Evolutionary conservation across 2,797 vertebrate genomes (phyloP).

Genomic region (Rachycentron canadum): DNA sequence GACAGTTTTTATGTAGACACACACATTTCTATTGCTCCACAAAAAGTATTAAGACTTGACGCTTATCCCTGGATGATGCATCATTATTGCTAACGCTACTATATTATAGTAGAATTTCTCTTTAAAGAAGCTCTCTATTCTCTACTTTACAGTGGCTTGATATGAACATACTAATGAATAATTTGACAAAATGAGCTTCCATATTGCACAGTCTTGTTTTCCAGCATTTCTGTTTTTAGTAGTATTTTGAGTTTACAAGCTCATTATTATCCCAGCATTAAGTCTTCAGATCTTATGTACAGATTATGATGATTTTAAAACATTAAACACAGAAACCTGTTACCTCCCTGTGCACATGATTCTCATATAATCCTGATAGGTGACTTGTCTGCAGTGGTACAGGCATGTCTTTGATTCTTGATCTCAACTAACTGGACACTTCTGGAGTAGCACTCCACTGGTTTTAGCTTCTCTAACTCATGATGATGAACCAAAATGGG

Average conservation of each 20-base stretch:
- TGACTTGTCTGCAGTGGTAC: neutral
- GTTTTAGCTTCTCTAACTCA: neutral
- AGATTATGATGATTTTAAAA: too few relatives aligned
- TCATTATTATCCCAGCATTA: neutral
- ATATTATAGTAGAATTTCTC: too few relatives aligned
- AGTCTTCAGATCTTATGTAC: neutral
- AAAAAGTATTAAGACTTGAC: too few relatives aligned
- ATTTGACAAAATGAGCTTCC: too few relatives aligned
- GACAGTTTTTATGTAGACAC: too few relatives aligned
- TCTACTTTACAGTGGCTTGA: too few relatives aligned
- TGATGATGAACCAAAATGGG: neutral
- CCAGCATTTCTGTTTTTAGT: neutral
- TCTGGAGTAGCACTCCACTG: neutral
- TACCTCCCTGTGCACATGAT: neutral
- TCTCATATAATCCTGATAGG: neutral
- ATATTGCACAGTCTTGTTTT: neutral
- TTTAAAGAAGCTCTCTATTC: too few relatives aligned
- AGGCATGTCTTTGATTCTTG: neutral
- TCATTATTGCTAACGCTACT: too few relatives aligned
- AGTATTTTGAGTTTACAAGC: neutral
- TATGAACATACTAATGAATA: too few relatives aligned
- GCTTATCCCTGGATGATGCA: too few relatives aligned
- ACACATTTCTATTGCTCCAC: too few relatives aligned
- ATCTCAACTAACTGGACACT: neutral
- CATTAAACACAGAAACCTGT: neutral